Base-by-base conservation (phyloP, 2,888 invertebrate genomes). In the Ptychoptera contaminata region DNA sequence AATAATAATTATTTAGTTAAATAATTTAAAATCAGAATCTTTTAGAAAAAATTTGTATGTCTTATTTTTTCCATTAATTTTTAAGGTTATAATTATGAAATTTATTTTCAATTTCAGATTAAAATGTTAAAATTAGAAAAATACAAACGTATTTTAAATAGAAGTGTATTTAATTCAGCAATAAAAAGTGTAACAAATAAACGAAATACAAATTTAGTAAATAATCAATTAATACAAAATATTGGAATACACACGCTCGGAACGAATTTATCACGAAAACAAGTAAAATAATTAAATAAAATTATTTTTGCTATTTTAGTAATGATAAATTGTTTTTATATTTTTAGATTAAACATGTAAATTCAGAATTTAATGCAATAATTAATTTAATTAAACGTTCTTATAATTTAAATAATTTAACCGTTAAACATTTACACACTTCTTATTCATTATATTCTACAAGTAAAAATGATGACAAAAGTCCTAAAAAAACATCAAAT, bases 361-460 rank as follows among this genome's bases (percentile, higher is more conserved):
- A 56, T 45, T 40, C 50, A 30, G 63, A 63, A 53, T 63, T 62
- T 46, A 61, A 57, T 41, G 58, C 63, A 6, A 54, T 60, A 41
- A 53, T 63, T 1, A 52, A 53, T 14, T 50, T 62, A 9, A 47
- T 62, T 42, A 55, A 57, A 11, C 55, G 59, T 35, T 63, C 64
- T n/a, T 49, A 60, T 45, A 52, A 56, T 12, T 14, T 36, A 11
- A 42, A 42, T 42, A 12, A 16, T 8, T 12, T 23, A 23, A 12
- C 16, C n/a, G 16, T 16, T 31, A 34, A 34, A n/a, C 16, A 23
- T n/a, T 34, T 42, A n/a, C 16, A 42, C 12, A 35, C 42, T 12
- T 23, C 42, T 1, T 8, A 16, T 42, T 15, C 31, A 7, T 32
- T 40, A 6, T 40, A 11, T 32, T 7, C 11, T n/a, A 9, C 9